Base-by-base conservation (phyloP, 2,113 vertebrate species). In the Cyphomyrus discorhynchus region DNA sequence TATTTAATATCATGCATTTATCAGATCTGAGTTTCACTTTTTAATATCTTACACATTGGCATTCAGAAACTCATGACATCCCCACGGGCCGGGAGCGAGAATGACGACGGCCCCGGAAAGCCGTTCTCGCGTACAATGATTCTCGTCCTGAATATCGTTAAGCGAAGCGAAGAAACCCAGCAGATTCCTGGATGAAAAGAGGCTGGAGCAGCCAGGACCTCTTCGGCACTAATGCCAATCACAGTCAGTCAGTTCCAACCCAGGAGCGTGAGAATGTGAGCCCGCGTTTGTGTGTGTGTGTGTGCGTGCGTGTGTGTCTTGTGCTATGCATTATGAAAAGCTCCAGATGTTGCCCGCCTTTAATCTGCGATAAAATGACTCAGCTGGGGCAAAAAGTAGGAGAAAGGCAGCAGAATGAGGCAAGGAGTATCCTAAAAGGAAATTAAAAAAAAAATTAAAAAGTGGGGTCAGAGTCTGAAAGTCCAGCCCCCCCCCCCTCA, bases 361-460 rank as follows among this genome's bases (percentile, higher is more conserved):
- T 96, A 97, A 97, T 97, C 96, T 96, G 95, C 93, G 95, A 94
- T 95, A 96, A 97, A 98, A 97, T 97, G 96, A 96, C 96, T 97
- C 97, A 96, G 96, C 94, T 96, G 96, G 96, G 95, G 96, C 94
- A 96, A 96, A 96, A 96, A 96, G 95, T 94, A 96, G 95, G 94
- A 94, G 96, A 96, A 95, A 96, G 96, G 95, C 94, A 94, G 94
- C 45, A 96, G 96, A 97, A 97, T 96, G 96, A 94, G 93, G 94
- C 95, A 96, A 95, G 94, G 95, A 95, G 94, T 93, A 93, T 93
- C 90, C 89, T 94, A 93, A 93, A 94, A 95, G 94, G 94, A 96
- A 94, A 94, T 95, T 95, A n/a, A 96, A 95, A 90, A 91, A 62
- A 70, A 70, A 70, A 70, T 31, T 70, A 31, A 70, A 93, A 92